Evolutionary conservation across 1,140 invertebrate genomes (phyloP).

Genomic region (Ips typographus): DNA sequence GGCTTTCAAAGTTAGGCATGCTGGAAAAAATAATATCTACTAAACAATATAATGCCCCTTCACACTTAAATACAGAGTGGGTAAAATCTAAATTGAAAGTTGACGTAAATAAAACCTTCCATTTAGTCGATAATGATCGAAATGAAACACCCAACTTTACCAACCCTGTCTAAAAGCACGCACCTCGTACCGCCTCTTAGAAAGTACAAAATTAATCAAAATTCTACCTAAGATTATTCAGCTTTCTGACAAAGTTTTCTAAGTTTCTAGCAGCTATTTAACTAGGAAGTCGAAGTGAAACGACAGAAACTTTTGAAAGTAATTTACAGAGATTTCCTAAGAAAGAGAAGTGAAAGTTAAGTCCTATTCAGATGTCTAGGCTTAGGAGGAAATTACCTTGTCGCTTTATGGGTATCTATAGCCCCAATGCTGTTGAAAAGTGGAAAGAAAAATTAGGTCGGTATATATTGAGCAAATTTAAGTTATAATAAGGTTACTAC

Average conservation of each 20-base stretch:
- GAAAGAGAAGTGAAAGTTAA: conserved; percentile 27
- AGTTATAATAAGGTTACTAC: too few relatives aligned
- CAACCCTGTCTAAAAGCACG: too few relatives aligned
- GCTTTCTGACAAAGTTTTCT: conserved; percentile 14
- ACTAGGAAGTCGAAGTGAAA: conserved; percentile 22
- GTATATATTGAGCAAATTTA: not conserved
- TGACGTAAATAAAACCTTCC: too few relatives aligned
- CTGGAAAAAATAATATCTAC: too few relatives aligned
- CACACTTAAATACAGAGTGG: too few relatives aligned
- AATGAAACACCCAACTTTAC: too few relatives aligned
- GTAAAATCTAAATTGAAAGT: too few relatives aligned
- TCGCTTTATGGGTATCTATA: conserved; percentile 35
- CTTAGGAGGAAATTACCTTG: conserved; percentile 32
- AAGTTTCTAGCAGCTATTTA: conserved; percentile 28
- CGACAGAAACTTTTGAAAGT: conserved; percentile 11
- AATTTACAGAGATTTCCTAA: conserved; percentile 20
- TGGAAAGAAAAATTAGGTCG: conserved; percentile 7
- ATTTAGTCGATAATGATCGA: too few relatives aligned
- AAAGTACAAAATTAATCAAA: conserved; percentile 6
- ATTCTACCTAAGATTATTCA: conserved; percentile 15
- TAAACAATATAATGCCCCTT: too few relatives aligned
- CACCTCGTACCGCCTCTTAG: not conserved
- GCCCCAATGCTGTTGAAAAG: conserved; percentile 35
- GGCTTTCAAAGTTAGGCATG: too few relatives aligned
- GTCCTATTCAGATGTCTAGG: conserved; percentile 15